Percentiles rank a stretch among this genome's conserved stretches.
Conservation (phyloP, 2,113 vertebrate genomes). For the Hoplias malabaricus region DNA sequence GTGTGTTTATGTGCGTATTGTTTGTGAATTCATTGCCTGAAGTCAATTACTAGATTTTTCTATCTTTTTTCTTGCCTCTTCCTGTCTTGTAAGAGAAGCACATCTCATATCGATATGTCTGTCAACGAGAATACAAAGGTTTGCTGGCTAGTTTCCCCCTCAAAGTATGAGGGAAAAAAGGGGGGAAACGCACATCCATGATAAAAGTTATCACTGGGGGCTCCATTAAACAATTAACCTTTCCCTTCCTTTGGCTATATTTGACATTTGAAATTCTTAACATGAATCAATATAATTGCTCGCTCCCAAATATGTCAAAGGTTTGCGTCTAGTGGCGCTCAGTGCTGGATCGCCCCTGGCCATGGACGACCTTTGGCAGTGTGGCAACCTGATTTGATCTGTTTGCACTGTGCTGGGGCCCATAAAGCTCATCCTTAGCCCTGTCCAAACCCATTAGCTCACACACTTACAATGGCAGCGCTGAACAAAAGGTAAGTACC, state of each 20-base stretch:
- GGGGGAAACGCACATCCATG: neutral
- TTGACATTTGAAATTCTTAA: slow-evolving; percentile 51
- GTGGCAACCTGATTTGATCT: slow-evolving; percentile 66
- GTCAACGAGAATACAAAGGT: neutral
- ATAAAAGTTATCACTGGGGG: neutral
- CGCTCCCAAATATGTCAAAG: slow-evolving; percentile 31
- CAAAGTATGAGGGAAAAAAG: neutral
- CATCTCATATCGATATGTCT: neutral
- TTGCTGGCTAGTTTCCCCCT: neutral
- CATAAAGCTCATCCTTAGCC: slow-evolving; percentile 62
- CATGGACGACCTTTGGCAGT: slow-evolving; percentile 70
- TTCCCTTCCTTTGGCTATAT: slow-evolving; percentile 37
- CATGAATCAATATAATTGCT: slow-evolving; percentile 49
- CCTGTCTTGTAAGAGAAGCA: neutral
- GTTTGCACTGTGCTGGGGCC: slow-evolving; percentile 61
- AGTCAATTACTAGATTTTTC: neutral
- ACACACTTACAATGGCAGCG: slow-evolving; percentile 43
- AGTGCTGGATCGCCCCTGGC: slow-evolving; percentile 60
- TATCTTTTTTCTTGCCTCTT: too few species aligned
- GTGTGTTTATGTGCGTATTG: neutral
- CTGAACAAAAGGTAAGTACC: slow-evolving; percentile 17
- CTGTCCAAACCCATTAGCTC: slow-evolving; percentile 61
- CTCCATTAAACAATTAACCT: slow-evolving; percentile 44
- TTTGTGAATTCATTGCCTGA: neutral
- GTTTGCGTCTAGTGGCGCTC: slow-evolving; percentile 22